Base-by-base conservation (phyloP, 2,888 invertebrate species). In the Amphiduros pacificus region DNA sequence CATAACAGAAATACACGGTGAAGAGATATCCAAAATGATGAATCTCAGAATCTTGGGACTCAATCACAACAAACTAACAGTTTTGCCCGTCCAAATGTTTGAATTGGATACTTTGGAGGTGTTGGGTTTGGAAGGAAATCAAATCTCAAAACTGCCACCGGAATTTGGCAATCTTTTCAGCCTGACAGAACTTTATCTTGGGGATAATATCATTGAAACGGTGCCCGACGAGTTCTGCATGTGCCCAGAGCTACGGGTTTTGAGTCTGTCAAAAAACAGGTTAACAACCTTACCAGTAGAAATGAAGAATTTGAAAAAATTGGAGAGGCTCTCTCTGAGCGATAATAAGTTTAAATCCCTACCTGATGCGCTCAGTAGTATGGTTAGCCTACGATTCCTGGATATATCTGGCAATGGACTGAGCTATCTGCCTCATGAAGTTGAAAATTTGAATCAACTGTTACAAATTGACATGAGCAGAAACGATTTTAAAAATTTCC, bases 181-280 rank as follows among this genome's bases (percentile, higher is more conserved):
- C n/a, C 73, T 79, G 41, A 68, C 70, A 50, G 79, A 79, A 61
- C 48, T 79, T 2, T 76, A 78, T 63, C 65, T 77, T 11, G 76
- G 77, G 9, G 71, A 70, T 40, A 80, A 80, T 62, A 50, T 67
- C 20, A 66, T 79, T 24, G 63, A 67, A 26, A 55, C 65, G 36
- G 65, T 79, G 28, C 78, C 79, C 1, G 76, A 77, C 51, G 76
- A 77, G 49, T 63, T 80, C 17, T 74, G 77, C 53, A 70, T 74
- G 69, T 76, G 77, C 63, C 69, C 74, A 20, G 66, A 73, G 32
- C 31, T 78, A 4, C 66, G 71, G 55, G 70, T 74, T n/a, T 65
- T 79, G 6, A 77, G 74, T 64, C 62, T 78, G 26, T 55, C 71
- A 36, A 73, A 74, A 50, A 80, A 80, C 64, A 63, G 70, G 17